Evolutionary conservation across 2,888 invertebrate genomes (phyloP).

Genomic region (Melitaea athalia): DNA sequence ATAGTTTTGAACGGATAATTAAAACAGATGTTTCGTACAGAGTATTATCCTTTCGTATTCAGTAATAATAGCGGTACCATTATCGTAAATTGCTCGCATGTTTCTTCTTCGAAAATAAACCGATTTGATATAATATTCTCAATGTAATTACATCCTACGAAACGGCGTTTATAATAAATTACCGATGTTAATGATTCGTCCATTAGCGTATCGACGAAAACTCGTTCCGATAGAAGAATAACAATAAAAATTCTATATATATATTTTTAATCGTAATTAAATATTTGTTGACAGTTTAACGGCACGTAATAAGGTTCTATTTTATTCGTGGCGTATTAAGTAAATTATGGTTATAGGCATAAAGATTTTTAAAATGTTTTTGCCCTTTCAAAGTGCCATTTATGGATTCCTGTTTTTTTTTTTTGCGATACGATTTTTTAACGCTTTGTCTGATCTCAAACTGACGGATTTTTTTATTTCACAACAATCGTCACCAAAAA

Average conservation of each 20-base stretch:
- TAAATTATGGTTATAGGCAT: not conserved
- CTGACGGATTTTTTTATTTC: not conserved
- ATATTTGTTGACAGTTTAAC: constrained; percentile 1
- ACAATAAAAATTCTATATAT: not conserved
- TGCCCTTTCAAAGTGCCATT: no score
- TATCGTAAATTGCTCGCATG: constrained; percentile 12
- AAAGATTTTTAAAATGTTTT: not conserved
- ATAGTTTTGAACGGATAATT: constrained; percentile 20
- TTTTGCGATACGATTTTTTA: not conserved
- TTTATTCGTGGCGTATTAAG: not conserved
- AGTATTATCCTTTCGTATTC: constrained; percentile 23
- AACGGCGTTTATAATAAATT: not conserved
- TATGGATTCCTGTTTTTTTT: not conserved
- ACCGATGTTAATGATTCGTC: not conserved
- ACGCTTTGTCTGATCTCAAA: not conserved
- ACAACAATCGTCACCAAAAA: no score
- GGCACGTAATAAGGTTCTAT: not conserved
- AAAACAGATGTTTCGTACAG: not conserved
- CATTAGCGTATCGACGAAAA: constrained; percentile 3
- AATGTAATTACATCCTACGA: not conserved
- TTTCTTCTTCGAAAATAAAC: constrained; percentile 12
- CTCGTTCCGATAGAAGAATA: not conserved
- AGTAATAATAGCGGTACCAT: constrained; percentile 17
- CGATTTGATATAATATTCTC: constrained; percentile 8
- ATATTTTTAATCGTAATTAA: not conserved